phyloP scores from a whole-genome alignment of 2,113 vertebrate species.

The Gobius niger region DNA sequence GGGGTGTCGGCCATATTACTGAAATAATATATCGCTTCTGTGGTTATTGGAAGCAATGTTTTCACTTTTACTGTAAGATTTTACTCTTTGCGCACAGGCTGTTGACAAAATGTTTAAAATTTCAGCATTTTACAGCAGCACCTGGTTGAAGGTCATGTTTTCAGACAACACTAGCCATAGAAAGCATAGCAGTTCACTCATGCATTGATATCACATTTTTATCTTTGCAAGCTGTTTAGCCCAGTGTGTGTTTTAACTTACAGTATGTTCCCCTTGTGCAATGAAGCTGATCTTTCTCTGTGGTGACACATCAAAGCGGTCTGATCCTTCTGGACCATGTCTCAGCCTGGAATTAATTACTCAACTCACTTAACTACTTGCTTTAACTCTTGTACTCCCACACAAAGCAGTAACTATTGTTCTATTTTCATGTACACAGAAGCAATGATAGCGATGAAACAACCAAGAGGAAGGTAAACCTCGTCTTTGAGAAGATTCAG shows the following conservation, averaged over 20 bases:
- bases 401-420: constrained; percentile 9
- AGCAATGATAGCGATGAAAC: constrained; percentile 90
- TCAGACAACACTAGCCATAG: background rate
- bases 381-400: constrained; percentile 43
- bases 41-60: constrained; percentile 39
- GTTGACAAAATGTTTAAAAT: background rate
- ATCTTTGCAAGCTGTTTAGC: background rate
- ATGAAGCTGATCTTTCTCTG: constrained; percentile 55
- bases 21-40: constrained; percentile 41
- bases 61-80: constrained; percentile 27
- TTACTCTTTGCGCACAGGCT: constrained; percentile 1
- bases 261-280: constrained; percentile 17
- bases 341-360: constrained; percentile 48
- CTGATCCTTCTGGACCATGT: constrained; percentile 41
- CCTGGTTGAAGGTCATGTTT: background rate
- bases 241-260: constrained; percentile 14
- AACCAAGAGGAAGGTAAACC: constrained; percentile 94
- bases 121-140: background rate
- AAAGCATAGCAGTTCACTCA: background rate
- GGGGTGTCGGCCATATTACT: constrained; percentile 33
- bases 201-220: background rate
- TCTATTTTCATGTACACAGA: constrained; percentile 65
- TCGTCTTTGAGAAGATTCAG: constrained; percentile 99
- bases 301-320: constrained; percentile 72
- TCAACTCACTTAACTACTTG: too few species aligned